phyloP scores from a whole-genome alignment of 2,888 invertebrate genomes.

The Euphydryas editha region DNA sequence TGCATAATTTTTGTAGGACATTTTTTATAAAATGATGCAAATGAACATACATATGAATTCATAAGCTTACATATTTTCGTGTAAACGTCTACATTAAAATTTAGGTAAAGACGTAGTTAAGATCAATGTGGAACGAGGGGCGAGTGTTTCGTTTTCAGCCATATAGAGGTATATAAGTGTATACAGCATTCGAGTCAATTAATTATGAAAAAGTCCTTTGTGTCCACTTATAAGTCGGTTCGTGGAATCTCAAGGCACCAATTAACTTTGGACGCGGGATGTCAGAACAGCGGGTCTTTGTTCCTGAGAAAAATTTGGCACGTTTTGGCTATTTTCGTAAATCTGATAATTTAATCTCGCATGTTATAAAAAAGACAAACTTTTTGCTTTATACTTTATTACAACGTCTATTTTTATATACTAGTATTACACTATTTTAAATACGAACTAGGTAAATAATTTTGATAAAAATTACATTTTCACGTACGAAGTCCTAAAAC shows the following conservation, averaged over 20 bases:
- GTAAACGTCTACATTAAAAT: constrained; percentile 17
- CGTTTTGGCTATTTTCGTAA: constrained; percentile 63
- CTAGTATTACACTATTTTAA: neutral
- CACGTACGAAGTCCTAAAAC: neutral
- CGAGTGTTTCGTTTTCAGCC: constrained; percentile 30
- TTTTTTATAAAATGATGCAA: constrained; percentile 19
- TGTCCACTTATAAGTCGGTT: constrained; percentile 50
- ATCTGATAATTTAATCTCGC: constrained; percentile 53
- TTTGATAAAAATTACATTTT: neutral
- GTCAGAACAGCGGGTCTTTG: constrained; percentile 64
- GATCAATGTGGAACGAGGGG: constrained; percentile 26
- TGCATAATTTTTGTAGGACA: neutral
- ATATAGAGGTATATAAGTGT: constrained; percentile 28
- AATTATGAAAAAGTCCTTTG: constrained; percentile 48
- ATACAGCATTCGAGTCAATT: constrained; percentile 39
- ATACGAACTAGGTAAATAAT: neutral
- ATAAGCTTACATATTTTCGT: constrained; percentile 18
- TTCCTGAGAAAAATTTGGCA: constrained; percentile 68
- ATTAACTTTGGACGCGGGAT: constrained; percentile 60
- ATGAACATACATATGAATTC: constrained; percentile 14
- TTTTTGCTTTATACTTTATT: constrained; percentile 11
- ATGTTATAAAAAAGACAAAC: constrained; percentile 16
- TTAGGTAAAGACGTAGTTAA: constrained; percentile 21
- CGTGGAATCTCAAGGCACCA: constrained; percentile 60
- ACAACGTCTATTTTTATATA: neutral